These are phyloP conservation scores for Piezodorus guildinii DNA, from an alignment of 1,140 invertebrate genomes.

Conservation along the genomic window DNA sequence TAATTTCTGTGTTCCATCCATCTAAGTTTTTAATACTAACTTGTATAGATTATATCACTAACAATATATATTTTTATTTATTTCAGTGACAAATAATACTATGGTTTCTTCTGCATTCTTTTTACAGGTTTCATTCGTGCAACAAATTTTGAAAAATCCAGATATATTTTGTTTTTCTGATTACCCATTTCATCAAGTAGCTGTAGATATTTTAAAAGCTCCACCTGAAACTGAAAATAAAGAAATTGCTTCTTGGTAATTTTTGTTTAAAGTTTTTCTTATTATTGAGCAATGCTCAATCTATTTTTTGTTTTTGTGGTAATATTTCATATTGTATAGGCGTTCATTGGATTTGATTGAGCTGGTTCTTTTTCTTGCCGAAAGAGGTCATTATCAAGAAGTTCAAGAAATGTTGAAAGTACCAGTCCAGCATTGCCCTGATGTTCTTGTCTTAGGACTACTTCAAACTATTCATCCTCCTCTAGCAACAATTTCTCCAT, in stretches of 20 bases:
- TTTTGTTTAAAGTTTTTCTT: background rate
- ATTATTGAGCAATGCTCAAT: too few relatives aligned
- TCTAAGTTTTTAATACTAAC: too few relatives aligned
- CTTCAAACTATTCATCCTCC: slow-evolving; percentile 59
- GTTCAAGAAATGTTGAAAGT: slow-evolving; percentile 87
- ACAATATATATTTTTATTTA: too few relatives aligned
- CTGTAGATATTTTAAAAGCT: slow-evolving; percentile 81
- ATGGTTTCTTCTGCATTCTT: too few relatives aligned
- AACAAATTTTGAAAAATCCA: slow-evolving; percentile 74
- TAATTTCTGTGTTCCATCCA: too few relatives aligned
- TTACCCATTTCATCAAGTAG: slow-evolving; percentile 71
- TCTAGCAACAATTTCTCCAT: slow-evolving; percentile 55
- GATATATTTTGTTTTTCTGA: slow-evolving; percentile 93
- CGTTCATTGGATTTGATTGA: slow-evolving; percentile 84
- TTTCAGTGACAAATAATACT: too few relatives aligned
- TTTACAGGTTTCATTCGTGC: slow-evolving; percentile 67
- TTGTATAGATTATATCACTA: too few relatives aligned
- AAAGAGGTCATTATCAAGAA: slow-evolving; percentile 58
- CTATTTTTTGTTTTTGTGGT: background rate
- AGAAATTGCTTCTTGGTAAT: slow-evolving; percentile 74
- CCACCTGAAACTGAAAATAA: slow-evolving; percentile 86
- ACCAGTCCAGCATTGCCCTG: slow-evolving; percentile 85
- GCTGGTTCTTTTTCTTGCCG: slow-evolving; percentile 71
- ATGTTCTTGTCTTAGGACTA: slow-evolving; percentile 77
- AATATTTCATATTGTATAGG: slow-evolving; percentile 31